phyloP scores from a whole-genome alignment of 2,797 vertebrate species.

The Epinephelus awoara region DNA sequence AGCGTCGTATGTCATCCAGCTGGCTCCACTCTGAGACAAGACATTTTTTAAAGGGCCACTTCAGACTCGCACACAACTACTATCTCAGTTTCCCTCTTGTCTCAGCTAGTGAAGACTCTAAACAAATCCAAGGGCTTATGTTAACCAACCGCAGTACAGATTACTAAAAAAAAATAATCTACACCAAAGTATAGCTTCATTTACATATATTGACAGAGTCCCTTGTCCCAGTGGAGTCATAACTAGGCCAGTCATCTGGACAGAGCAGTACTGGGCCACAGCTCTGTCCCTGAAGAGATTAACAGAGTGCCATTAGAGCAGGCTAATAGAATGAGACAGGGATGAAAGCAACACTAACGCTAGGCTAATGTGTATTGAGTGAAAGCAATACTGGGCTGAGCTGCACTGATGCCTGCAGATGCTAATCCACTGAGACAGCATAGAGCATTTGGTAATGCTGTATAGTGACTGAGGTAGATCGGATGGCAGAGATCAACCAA shows the following conservation, averaged over 20 bases:
- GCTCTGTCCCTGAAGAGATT: constrained; percentile 72
- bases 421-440: constrained; percentile 74
- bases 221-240: constrained; percentile 59
- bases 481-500: constrained; percentile 57
- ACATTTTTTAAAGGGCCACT: constrained; percentile 14
- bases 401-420: constrained; percentile 57
- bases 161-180: neutral
- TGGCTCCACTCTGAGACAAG: constrained; percentile 16
- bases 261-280: constrained; percentile 52
- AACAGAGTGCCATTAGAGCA: constrained; percentile 74
- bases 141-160: neutral
- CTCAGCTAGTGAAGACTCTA: neutral
- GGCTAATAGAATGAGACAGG: constrained; percentile 80
- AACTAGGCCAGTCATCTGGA: constrained; percentile 71
- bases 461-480: constrained; percentile 56
- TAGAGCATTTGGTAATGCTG: constrained; percentile 55
- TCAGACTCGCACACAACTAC: neutral
- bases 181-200: constrained; percentile 34
- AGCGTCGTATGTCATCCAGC: constrained; percentile 14
- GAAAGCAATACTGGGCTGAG: constrained; percentile 71
- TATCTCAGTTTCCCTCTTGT: neutral
- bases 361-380: constrained; percentile 77
- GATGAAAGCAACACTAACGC: constrained; percentile 72
- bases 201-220: constrained; percentile 53
- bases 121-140: neutral